A percentile compares a stretch with the other conserved stretches of the same genome.
phyloP scores from a whole-genome alignment of 2,113 vertebrate species.

The Dicerorhinus sumatrensis region DNA sequence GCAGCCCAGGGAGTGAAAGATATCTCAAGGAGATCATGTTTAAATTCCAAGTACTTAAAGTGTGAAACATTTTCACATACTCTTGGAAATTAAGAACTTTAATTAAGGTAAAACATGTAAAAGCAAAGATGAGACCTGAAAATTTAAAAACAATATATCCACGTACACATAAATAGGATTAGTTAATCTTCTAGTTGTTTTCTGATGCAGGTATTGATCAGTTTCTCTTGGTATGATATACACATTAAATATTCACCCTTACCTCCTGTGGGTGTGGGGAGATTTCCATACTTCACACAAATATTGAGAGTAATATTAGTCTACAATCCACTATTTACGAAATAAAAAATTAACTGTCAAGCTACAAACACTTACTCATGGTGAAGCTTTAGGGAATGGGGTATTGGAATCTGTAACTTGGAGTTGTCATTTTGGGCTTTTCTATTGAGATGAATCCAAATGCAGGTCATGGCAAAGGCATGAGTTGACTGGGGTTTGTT shows the following conservation, averaged over 20 bases:
- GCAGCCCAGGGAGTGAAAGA: neutral
- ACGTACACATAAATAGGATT: neutral
- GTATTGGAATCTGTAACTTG: slow-evolving; percentile 98
- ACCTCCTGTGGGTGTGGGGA: neutral
- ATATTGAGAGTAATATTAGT: neutral
- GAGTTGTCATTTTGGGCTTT: slow-evolving; percentile 99
- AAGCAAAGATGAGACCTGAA: slow-evolving; percentile 33
- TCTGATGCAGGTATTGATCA: neutral
- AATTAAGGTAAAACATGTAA: neutral
- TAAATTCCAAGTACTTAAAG: neutral
- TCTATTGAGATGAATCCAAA: slow-evolving; percentile 99
- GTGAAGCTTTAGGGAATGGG: slow-evolving; percentile 97
- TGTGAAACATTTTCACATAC: slow-evolving; percentile 22
- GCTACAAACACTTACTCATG: slow-evolving; percentile 92
- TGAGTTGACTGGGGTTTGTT: slow-evolving; percentile 99
- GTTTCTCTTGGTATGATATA: neutral
- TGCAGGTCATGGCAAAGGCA: slow-evolving; percentile 99
- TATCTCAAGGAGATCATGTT: neutral
- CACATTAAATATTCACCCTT: neutral
- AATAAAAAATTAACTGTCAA: slow-evolving; percentile 44
- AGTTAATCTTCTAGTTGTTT: neutral
- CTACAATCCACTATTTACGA: neutral
- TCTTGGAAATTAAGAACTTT: slow-evolving; percentile 42
- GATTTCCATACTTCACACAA: neutral
- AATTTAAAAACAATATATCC: neutral